Percentiles rank a stretch among this genome's conserved stretches.
Conservation (phyloP, 2,888 invertebrate genomes). For the Drosophila flavopinicola region DNA sequence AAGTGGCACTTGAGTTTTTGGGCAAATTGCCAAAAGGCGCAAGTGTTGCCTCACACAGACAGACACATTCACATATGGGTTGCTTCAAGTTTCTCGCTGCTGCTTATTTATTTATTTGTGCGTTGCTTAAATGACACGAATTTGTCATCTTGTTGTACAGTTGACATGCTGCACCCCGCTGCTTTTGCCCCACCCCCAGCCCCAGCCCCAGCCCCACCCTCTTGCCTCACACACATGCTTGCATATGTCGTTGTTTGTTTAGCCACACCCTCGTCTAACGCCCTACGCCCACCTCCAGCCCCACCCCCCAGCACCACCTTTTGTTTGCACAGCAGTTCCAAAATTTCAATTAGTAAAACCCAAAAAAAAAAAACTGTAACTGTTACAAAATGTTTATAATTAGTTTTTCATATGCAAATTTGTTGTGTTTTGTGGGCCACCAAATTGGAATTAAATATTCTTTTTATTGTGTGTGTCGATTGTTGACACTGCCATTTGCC, state of each 20-base stretch:
- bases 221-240: constrained; percentile 8
- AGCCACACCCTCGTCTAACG: constrained; percentile 49
- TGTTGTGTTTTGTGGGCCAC: constrained; percentile 34
- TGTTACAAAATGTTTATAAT: constrained; percentile 72
- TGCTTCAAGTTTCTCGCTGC: constrained; percentile 28
- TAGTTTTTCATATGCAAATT: constrained; percentile 76
- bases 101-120: constrained; percentile 73
- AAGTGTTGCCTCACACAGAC: constrained; percentile 51
- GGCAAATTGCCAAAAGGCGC: constrained; percentile 66
- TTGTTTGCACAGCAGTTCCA: constrained; percentile 70
- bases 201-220: neutral
- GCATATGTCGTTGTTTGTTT: constrained; percentile 74
- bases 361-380: constrained; percentile 19
- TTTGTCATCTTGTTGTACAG: constrained; percentile 69
- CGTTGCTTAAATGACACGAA: constrained; percentile 65
- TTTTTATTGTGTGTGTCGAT: constrained; percentile 30
- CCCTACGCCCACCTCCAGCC: constrained; percentile 16
- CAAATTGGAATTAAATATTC: constrained; percentile 73
- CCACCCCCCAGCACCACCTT: constrained; percentile 15
- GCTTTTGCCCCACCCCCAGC: constrained; percentile 6
- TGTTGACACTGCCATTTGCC: constrained; percentile 35
- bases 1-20: constrained; percentile 56
- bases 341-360: constrained; percentile 74
- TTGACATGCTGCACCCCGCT: constrained; percentile 34
- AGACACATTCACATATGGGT: constrained; percentile 12